Evolutionary conservation across 2,797 vertebrate species (phyloP).

Genomic region (Cichlasoma orientale): DNA sequence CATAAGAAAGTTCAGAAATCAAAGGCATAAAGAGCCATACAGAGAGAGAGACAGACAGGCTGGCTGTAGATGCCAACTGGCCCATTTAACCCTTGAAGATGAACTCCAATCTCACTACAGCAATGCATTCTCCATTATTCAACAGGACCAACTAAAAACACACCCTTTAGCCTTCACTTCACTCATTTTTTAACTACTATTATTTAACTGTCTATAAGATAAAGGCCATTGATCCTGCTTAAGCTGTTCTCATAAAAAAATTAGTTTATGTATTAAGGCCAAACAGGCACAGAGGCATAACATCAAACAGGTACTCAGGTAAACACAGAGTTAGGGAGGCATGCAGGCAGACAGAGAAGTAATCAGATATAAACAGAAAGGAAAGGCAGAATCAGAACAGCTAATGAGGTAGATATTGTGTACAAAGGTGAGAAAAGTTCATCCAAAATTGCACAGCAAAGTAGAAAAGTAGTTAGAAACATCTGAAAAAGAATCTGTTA

Average conservation of each 20-base stretch:
- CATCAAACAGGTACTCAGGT: conserved; percentile 3
- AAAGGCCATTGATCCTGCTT: background rate
- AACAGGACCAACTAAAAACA: background rate
- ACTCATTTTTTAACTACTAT: background rate
- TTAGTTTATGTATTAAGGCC: background rate
- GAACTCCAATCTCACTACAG: conserved; percentile 6
- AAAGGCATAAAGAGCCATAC: conserved; percentile 1
- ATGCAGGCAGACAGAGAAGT: conserved; percentile 26
- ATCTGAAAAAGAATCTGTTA: conserved; percentile 37
- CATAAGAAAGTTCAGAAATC: conserved; percentile 23
- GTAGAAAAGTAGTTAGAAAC: conserved; percentile 38
- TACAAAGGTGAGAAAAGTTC: conserved; percentile 21
- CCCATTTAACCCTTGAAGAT: background rate
- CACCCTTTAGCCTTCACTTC: background rate
- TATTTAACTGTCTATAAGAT: background rate
- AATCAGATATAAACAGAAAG: conserved; percentile 2
- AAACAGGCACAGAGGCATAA: conserved; percentile 11
- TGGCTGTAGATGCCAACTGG: conserved; percentile 1
- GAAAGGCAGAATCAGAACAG: conserved; percentile 13
- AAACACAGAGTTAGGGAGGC: conserved; percentile 8
- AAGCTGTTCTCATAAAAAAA: background rate
- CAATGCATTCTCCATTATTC: background rate
- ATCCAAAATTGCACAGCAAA: conserved; percentile 13
- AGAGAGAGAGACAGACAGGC: background rate
- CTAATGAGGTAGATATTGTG: conserved; percentile 14